Conservation (phyloP, 2,113 vertebrate genomes). For the Terrapene triunguis region DNA sequence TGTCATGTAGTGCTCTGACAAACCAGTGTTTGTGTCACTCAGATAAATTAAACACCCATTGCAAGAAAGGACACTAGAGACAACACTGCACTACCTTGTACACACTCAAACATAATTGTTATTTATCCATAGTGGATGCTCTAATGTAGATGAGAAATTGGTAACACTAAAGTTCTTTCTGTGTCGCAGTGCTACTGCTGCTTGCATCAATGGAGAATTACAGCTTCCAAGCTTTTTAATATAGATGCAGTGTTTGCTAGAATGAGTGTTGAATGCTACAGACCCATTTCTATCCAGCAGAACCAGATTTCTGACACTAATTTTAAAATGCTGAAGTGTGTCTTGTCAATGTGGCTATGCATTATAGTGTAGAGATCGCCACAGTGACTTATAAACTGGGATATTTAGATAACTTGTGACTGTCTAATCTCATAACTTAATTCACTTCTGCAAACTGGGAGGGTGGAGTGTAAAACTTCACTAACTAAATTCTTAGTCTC, state of each 20-base stretch:
- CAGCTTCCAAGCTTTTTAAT: background rate
- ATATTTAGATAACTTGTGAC: background rate
- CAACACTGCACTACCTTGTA: too few species aligned
- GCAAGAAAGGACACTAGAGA: background rate
- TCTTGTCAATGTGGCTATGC: background rate
- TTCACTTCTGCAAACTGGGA: background rate
- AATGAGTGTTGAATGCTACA: background rate
- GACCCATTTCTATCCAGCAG: too few species aligned
- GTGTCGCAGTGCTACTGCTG: background rate
- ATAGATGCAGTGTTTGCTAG: background rate
- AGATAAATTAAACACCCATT: background rate
- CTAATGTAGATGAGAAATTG: background rate
- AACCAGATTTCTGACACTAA: background rate
- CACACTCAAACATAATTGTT: background rate
- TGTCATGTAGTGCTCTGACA: background rate
- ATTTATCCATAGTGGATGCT: background rate
- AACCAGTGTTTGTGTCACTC: background rate
- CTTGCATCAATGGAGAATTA: background rate
- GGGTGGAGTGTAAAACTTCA: background rate
- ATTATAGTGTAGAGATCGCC: background rate
- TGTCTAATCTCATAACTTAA: background rate
- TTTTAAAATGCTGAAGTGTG: background rate
- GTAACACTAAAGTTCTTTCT: background rate
- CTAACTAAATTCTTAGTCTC: background rate
- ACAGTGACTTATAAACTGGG: background rate